Conservation (phyloP, 1,140 invertebrate species). For the Lasioglossum albipes region DNA sequence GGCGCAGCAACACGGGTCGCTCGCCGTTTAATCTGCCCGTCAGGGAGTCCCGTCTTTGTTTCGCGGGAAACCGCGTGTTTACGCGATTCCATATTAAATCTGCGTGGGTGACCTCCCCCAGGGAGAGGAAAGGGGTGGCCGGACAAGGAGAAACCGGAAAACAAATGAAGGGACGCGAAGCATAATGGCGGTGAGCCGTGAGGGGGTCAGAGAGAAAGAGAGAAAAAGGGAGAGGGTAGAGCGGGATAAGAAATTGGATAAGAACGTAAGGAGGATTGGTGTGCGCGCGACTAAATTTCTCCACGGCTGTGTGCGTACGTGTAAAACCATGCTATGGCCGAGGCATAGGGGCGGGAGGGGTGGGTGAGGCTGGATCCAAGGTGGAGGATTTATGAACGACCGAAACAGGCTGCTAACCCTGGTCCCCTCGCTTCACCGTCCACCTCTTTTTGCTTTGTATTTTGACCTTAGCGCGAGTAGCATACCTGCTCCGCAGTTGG, state of each 20-base stretch:
- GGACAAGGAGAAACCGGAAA: slow-evolving; percentile 51
- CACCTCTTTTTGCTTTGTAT: slow-evolving; percentile 63
- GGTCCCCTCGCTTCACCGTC: slow-evolving; percentile 54
- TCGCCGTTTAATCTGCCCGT: neutral
- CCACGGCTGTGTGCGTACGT: slow-evolving; percentile 11
- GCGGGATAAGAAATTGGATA: slow-evolving; percentile 65
- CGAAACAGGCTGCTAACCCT: slow-evolving; percentile 72
- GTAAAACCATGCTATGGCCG: slow-evolving; percentile 49
- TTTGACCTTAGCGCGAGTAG: slow-evolving; percentile 59
- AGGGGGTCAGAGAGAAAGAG: neutral
- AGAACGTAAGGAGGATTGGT: slow-evolving; percentile 61
- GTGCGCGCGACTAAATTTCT: slow-evolving; percentile 55
- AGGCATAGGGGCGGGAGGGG: slow-evolving; percentile 37
- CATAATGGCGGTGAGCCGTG: slow-evolving; percentile 44
- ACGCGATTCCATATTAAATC: slow-evolving; percentile 45
- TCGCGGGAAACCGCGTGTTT: slow-evolving; percentile 43
- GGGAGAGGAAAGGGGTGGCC: slow-evolving; percentile 41
- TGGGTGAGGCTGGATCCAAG: slow-evolving; percentile 56
- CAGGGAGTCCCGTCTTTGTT: neutral
- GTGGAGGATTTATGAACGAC: slow-evolving; percentile 76
- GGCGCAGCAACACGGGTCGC: neutral
- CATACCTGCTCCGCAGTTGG: slow-evolving; percentile 43
- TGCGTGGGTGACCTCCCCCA: slow-evolving; percentile 46
- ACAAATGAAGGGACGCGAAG: slow-evolving; percentile 61
- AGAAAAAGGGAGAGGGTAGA: slow-evolving; percentile 29